A percentile compares a stretch with the other conserved stretches of the same genome.
phyloP scores from a whole-genome alignment of 2,113 vertebrate genomes.

The Phaethornis superciliosus region DNA sequence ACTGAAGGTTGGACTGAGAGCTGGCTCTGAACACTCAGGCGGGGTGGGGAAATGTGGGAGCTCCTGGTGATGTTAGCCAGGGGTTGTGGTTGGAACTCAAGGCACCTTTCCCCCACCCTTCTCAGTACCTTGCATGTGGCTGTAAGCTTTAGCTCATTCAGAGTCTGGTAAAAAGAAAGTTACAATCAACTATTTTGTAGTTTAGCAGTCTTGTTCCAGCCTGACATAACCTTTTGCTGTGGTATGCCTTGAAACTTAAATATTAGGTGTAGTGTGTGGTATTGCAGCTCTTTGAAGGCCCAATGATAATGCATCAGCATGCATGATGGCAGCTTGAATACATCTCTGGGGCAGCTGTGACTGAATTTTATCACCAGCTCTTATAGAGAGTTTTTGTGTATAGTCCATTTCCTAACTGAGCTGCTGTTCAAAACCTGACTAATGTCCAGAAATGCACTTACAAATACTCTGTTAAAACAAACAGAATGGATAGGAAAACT shows the following conservation, averaged over 20 bases:
- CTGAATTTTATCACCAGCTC: background rate
- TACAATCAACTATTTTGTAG: background rate
- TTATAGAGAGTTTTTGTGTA: background rate
- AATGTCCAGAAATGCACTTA: background rate
- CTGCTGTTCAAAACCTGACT: background rate
- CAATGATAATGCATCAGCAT: accelerated
- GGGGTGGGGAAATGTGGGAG: background rate
- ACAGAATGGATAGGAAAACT: background rate
- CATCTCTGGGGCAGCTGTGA: background rate
- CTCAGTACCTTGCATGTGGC: background rate
- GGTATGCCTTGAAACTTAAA: background rate
- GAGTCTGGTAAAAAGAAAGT: background rate
- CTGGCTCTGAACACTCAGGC: background rate
- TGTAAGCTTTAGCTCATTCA: background rate
- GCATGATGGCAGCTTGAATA: background rate
- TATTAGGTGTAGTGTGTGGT: background rate
- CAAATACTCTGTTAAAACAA: background rate
- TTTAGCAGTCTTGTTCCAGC: background rate
- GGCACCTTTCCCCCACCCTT: background rate
- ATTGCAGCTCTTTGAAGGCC: background rate
- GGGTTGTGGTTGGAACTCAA: accelerated
- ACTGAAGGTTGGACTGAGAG: accelerated
- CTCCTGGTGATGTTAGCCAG: background rate
- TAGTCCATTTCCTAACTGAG: background rate
- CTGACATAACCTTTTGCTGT: background rate